A percentile compares a stretch with the other conserved stretches of the same genome.
phyloP scores from a whole-genome alignment of 2,797 vertebrate genomes.

The Labeo calbasu region DNA sequence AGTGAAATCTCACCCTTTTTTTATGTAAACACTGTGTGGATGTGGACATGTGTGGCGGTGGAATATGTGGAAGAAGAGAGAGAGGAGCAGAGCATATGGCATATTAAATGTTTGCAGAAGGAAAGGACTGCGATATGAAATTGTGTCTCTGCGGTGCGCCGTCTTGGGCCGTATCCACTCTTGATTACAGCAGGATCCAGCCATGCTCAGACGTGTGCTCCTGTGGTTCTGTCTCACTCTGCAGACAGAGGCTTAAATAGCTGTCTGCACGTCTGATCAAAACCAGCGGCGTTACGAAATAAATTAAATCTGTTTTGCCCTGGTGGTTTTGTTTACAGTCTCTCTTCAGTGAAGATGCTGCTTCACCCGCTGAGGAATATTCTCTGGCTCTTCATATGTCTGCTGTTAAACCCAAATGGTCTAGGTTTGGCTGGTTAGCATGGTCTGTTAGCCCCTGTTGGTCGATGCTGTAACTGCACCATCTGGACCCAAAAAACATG shows the following conservation, averaged over 20 bases:
- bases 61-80: slow-evolving; percentile 12
- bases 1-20: slow-evolving; percentile 16
- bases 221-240: background rate
- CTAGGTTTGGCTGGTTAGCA: background rate
- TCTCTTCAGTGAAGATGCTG: background rate
- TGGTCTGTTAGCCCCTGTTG: background rate
- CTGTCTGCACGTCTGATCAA: background rate
- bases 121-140: background rate
- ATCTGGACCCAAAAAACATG: background rate
- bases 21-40: background rate
- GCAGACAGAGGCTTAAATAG: background rate
- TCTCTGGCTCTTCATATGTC: background rate
- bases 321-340: slow-evolving; percentile 6
- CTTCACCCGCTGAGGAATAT: background rate
- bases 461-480: background rate
- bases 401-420: background rate
- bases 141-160: slow-evolving; percentile 1
- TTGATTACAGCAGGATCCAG: slow-evolving; percentile 27
- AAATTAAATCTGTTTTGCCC: background rate
- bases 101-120: slow-evolving; percentile 24
- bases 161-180: background rate
- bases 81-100: slow-evolving; percentile 27
- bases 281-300: background rate
- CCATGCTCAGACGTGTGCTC: background rate
- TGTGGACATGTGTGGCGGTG: background rate